These are phyloP conservation scores for Athrips mouffetella DNA, from an alignment of 2,888 invertebrate genomes.

Conservation along the genomic window DNA sequence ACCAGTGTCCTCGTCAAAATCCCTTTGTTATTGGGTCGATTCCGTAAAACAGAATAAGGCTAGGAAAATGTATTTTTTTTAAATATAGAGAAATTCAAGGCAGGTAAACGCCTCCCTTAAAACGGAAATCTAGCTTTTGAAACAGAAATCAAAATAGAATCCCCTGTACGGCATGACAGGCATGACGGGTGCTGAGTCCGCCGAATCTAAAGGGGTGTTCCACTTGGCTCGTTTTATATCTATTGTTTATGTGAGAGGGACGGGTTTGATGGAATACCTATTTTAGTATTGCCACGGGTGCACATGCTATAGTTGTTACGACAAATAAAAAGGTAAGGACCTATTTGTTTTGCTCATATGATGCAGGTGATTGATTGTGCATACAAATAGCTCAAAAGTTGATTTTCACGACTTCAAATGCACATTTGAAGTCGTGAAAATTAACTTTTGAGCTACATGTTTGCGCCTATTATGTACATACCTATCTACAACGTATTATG, in stretches of 20 bases:
- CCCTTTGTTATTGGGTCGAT: too few species aligned
- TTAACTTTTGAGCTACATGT: too few species aligned
- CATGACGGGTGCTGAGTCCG: slow-evolving; percentile 64
- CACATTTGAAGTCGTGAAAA: too few species aligned
- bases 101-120: slow-evolving; percentile 9
- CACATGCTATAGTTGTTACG: neutral
- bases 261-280: slow-evolving; percentile 60
- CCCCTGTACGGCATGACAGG: slow-evolving; percentile 54
- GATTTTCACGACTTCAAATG: too few species aligned
- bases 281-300: slow-evolving; percentile 22
- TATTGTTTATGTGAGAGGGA: slow-evolving; percentile 64
- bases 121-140: slow-evolving; percentile 24
- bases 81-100: too few species aligned
- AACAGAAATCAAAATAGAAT: slow-evolving; percentile 30
- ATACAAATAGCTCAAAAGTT: neutral
- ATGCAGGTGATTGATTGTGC: too few species aligned
- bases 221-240: slow-evolving; percentile 72
- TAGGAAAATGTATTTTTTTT: too few species aligned
- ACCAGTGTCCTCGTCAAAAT: too few species aligned
- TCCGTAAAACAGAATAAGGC: too few species aligned
- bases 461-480: too few species aligned
- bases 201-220: slow-evolving; percentile 65
- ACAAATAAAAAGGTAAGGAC: slow-evolving; percentile 2
- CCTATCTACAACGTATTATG: too few species aligned
- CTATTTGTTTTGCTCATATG: neutral